Conservation (phyloP, 2,888 invertebrate species). For the Polydrusus tereticollis region DNA sequence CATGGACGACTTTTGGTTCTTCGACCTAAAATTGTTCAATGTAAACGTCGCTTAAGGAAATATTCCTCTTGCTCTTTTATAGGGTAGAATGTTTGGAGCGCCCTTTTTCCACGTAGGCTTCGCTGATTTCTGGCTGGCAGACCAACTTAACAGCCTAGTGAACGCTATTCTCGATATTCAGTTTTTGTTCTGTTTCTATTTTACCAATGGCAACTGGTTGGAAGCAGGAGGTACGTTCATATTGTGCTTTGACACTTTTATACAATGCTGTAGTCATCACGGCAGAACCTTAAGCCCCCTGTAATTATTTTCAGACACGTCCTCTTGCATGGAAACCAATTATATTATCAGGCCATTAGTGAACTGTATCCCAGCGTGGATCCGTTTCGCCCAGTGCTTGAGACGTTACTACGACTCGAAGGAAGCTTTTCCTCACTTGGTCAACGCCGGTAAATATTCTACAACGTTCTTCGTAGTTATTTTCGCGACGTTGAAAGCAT, state of each 20-base stretch:
- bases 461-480: conserved; percentile 81
- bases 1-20: no score
- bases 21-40: no score
- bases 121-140: conserved; percentile 90
- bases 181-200: conserved; percentile 83
- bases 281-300: no score
- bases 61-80: conserved; percentile 48
- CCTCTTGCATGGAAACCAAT: conserved; percentile 68
- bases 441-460: conserved; percentile 87
- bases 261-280: not conserved
- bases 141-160: conserved; percentile 84
- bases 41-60: no score
- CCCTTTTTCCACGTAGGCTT: conserved; percentile 85
- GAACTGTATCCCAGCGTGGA: conserved; percentile 86
- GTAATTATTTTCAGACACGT: conserved; percentile 65
- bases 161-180: conserved; percentile 84
- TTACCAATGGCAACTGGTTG: conserved; percentile 72
- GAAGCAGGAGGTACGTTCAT: conserved; percentile 65
- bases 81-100: conserved; percentile 76
- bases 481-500: conserved; percentile 68
- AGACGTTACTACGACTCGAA: conserved; percentile 85
- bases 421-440: conserved; percentile 84
- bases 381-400: conserved; percentile 87
- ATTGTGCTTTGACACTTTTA: not conserved
- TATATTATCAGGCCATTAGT: conserved; percentile 75